A percentile compares a stretch with the other conserved stretches of the same genome.
These are phyloP conservation scores for Dynastes maya DNA, from an alignment of 2,888 invertebrate species.

Conservation along the genomic window DNA sequence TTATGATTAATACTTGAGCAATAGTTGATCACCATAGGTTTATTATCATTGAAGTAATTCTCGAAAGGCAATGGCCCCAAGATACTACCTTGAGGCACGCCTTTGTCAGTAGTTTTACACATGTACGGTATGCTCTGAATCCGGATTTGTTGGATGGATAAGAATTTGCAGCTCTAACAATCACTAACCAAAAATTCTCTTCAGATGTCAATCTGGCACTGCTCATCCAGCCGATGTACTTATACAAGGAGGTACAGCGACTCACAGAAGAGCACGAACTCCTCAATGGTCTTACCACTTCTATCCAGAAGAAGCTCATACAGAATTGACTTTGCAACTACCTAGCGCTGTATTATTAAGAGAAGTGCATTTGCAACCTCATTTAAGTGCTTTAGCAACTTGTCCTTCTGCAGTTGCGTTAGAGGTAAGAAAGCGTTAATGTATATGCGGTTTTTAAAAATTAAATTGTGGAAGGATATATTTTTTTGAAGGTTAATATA, in stretches of 20 bases:
- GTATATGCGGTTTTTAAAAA: background rate
- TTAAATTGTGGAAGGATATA: no score
- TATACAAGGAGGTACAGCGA: conserved; percentile 81
- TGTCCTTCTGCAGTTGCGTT: conserved; percentile 92
- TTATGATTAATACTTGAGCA: no score
- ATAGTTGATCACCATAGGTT: no score
- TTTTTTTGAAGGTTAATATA: background rate
- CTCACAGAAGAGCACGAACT: conserved; percentile 88
- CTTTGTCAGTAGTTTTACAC: no score
- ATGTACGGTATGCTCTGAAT: no score
- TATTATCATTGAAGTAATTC: no score
- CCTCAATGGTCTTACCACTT: conserved; percentile 98
- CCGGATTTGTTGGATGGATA: no score
- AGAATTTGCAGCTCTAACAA: no score
- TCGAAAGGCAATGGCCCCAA: no score
- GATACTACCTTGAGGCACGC: no score
- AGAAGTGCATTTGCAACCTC: conserved; percentile 91
- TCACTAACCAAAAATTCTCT: no score
- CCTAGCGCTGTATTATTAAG: conserved; percentile 91
- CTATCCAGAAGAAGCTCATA: conserved; percentile 90
- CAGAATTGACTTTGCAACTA: conserved; percentile 88
- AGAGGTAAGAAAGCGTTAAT: conserved; percentile 73
- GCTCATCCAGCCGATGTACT: conserved; percentile 93
- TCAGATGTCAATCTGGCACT: conserved; percentile 71
- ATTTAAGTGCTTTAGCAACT: conserved; percentile 86